Conservation (phyloP, 2,113 vertebrate species). For the Anguilla japonica region DNA sequence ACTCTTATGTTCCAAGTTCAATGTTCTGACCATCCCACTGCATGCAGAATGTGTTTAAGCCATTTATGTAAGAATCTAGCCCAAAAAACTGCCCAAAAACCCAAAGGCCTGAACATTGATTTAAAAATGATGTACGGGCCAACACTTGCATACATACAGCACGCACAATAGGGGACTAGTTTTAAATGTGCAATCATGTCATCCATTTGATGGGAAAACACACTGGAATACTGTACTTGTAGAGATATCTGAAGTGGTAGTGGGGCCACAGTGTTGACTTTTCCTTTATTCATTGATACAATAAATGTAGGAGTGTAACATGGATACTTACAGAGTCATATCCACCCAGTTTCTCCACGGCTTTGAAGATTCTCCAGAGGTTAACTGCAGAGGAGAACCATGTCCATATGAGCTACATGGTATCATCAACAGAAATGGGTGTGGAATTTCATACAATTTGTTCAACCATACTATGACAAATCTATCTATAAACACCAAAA, state of each 20-base stretch:
- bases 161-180: background rate
- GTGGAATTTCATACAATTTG: background rate
- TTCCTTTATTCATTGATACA: background rate
- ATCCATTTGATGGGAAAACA: background rate
- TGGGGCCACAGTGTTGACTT: background rate
- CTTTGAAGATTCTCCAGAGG: constrained; percentile 92
- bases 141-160: background rate
- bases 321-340: constrained; percentile 83
- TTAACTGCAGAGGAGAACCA: constrained; percentile 73
- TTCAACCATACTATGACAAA: background rate
- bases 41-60: background rate
- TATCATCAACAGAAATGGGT: background rate
- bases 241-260: background rate
- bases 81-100: too few species aligned
- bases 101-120: background rate
- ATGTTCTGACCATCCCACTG: background rate
- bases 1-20: background rate
- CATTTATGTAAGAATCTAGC: background rate
- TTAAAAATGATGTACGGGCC: background rate
- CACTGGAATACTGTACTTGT: background rate
- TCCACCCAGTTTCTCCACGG: constrained; percentile 88
- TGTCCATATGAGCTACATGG: background rate
- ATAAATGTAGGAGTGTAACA: background rate
- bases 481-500: too few species aligned
- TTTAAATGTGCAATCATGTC: too few species aligned